These are phyloP conservation scores for Chlorocebus sabaeus DNA, from an alignment of 2,113 vertebrate species.

Conservation along the genomic window DNA sequence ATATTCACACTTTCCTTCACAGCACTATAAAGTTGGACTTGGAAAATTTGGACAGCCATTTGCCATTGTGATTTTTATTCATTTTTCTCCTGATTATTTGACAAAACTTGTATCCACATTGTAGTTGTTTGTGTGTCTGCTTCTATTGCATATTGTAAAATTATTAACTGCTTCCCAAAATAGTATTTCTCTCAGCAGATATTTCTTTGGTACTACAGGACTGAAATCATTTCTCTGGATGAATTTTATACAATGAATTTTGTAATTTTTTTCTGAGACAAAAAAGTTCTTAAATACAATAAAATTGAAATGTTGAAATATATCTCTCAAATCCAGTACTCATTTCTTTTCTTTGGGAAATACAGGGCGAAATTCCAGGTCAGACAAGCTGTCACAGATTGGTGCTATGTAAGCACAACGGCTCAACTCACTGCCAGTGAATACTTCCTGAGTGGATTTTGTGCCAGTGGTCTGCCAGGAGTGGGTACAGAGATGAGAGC, in stretches of 20 bases:
- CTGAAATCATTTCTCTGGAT: neutral
- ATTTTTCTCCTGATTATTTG: neutral
- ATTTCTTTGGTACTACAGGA: neutral
- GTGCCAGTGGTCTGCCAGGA: neutral
- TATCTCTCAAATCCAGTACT: neutral
- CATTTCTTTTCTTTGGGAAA: neutral
- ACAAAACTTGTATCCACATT: neutral
- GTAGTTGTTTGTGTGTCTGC: neutral
- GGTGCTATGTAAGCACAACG: neutral
- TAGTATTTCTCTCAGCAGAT: neutral
- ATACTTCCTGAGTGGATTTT: neutral
- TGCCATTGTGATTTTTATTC: neutral
- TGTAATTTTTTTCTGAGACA: neutral
- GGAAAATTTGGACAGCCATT: neutral
- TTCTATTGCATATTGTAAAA: neutral
- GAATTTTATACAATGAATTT: neutral
- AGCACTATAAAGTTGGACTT: neutral
- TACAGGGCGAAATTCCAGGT: neutral
- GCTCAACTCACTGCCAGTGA: neutral
- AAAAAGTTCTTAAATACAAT: constrained; percentile 26
- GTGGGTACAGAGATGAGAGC: neutral
- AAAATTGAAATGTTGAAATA: neutral
- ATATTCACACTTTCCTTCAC: neutral
- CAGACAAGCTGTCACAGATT: neutral
- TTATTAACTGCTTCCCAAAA: neutral